A percentile compares a stretch with the other conserved stretches of the same genome.
Conservation (phyloP, 92 coral and sea anemone species). For the Epizoanthus fatuus region DNA sequence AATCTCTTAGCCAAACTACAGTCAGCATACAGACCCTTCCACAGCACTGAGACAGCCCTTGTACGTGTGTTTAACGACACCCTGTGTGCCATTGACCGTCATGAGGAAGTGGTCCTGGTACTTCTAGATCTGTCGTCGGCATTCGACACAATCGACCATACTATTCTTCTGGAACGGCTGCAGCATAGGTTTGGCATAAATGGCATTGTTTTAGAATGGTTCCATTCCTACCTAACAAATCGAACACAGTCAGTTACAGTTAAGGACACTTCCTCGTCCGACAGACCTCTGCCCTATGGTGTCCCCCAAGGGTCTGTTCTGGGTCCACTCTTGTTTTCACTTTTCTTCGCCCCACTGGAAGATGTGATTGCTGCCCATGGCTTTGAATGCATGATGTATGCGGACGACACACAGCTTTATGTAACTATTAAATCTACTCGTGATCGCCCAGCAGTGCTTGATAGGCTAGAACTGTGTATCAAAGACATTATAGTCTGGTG, state of each 20-base stretch:
- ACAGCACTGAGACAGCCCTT: conserved; percentile 12
- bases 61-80: neutral
- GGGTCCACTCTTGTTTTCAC: neutral
- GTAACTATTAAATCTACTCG: too few species aligned
- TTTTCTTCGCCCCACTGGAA: neutral
- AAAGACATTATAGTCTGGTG: neutral
- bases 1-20: neutral
- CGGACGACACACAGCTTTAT: too few species aligned
- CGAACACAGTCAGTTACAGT: neutral
- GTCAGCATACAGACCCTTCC: conserved; percentile 12
- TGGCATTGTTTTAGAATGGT: too few species aligned
- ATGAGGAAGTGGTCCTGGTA: neutral
- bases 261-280: neutral
- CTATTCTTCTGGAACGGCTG: too few species aligned
- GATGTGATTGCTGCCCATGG: neutral
- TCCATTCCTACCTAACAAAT: too few species aligned
- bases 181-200: too few species aligned
- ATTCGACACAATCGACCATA: neutral
- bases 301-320: neutral
- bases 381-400: neutral
- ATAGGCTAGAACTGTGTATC: too few species aligned
- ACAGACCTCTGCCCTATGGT: neutral
- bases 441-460: neutral
- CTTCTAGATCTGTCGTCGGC: neutral
- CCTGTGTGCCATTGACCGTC: neutral